Evolutionary conservation across 2,797 vertebrate species (phyloP).

Genomic region (Potorous gilbertii): DNA sequence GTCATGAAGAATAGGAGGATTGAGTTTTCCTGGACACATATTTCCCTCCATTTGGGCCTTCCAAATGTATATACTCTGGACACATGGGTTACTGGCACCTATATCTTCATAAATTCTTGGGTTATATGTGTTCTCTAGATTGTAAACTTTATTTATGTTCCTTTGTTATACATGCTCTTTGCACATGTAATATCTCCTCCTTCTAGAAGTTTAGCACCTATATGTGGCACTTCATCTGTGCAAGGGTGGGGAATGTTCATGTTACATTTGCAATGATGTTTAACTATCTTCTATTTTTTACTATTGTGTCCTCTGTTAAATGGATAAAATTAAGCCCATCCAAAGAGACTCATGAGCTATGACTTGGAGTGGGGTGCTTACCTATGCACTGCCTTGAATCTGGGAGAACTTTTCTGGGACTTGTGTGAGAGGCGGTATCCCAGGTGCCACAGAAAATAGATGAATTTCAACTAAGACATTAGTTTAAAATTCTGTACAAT

Average conservation of each 20-base stretch:
- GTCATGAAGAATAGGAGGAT: not conserved
- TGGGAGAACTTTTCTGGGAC: not conserved
- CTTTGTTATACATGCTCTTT: not conserved
- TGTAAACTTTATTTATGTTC: not conserved
- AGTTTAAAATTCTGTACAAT: not conserved
- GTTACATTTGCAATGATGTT: not conserved
- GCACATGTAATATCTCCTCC: not conserved
- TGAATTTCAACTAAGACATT: not conserved
- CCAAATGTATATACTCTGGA: not conserved
- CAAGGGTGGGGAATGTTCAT: not conserved
- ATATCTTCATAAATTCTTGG: not conserved
- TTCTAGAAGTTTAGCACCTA: not conserved
- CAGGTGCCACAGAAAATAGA: not conserved
- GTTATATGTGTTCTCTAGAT: not conserved
- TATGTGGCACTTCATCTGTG: not conserved
- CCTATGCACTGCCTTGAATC: not conserved
- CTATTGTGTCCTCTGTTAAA: not conserved
- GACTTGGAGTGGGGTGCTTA: not conserved
- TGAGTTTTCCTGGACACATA: not conserved
- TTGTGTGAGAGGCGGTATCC: not conserved
- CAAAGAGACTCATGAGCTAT: not conserved
- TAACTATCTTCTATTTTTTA: not conserved
- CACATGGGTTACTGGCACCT: not conserved
- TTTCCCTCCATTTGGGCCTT: no score
- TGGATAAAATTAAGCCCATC: not conserved